Base-by-base conservation (phyloP, 2,113 vertebrate species). In the Xiphophorus maculatus region DNA sequence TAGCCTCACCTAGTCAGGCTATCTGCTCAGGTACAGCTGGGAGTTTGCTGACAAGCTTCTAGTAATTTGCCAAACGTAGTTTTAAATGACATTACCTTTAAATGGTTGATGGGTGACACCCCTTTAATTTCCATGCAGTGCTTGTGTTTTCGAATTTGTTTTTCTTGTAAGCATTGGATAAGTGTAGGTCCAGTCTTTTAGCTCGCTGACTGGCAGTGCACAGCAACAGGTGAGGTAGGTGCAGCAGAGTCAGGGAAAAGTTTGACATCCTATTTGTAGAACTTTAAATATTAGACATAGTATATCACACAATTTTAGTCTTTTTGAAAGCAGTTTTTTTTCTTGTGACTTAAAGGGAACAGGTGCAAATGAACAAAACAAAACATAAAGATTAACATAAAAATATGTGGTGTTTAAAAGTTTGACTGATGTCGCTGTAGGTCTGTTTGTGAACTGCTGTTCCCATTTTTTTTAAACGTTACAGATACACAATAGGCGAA, bases 51-150 rank as follows among this genome's bases (percentile, higher is more conserved):
- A 10, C 22, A n/a, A n/a, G 25, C 7, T 58, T 17, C 48, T 54
- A 8, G 8, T 6, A 58, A 10, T 10, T 58, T 58, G 9, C 25
- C 25, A 58, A n/a, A 25, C 3, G 51, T n/a, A 58, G 22, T 58
- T 58, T 58, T 58, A 58, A 58, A 58, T 58, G 22, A 17, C 10
- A 25, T n/a, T 25, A 10, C 25, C 51, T n/a, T 58, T n/a, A 58
- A 58, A n/a, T n/a, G 22, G 51, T 58, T n/a, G 44, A 48, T 48
- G 83, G 85, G 22, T 54, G 48, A 6, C 2, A 7, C 8, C 25
- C 48, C 19, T 51, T 51, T 51, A 51, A 17, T 51, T 51, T 51
- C 48, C 48, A 51, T 5, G 8, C 51, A 58, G 3, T 58, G 22
- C 51, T n/a, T 58, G 22, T n/a, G 51, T n/a, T 58, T 58, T 58